Evolutionary conservation across 2,113 vertebrate species (phyloP).

Genomic region (Seriola rivoliana): DNA sequence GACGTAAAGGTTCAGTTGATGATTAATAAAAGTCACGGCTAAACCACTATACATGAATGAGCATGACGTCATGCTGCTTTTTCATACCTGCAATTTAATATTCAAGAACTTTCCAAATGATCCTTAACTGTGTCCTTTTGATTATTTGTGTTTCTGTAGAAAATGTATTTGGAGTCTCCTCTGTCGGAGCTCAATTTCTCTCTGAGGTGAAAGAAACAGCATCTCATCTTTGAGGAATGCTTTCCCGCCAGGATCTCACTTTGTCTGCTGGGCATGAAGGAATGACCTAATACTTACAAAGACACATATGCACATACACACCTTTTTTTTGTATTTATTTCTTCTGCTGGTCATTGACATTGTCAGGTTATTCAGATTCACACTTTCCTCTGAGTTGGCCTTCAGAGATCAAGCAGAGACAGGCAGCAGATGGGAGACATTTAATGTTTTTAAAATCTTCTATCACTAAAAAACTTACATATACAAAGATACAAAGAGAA

Average conservation of each 20-base stretch:
- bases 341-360: not conserved
- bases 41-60: not conserved
- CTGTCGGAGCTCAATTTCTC: constrained; percentile 5
- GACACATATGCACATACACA: constrained; percentile 1
- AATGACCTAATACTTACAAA: constrained; percentile 36
- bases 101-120: not conserved
- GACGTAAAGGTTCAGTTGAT: not conserved
- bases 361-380: not conserved
- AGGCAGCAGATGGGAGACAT: not conserved
- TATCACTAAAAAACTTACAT: not conserved
- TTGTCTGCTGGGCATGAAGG: constrained; percentile 28
- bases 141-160: constrained; percentile 9
- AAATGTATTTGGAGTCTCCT: not conserved
- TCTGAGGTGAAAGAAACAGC: constrained; percentile 46
- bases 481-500: not conserved
- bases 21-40: not conserved
- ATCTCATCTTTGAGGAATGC: constrained; percentile 54
- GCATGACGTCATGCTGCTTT: not conserved
- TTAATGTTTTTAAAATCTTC: not conserved
- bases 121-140: not conserved
- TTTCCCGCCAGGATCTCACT: constrained; percentile 35
- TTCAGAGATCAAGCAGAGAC: not conserved
- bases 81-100: not conserved
- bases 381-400: not conserved
- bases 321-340: not conserved